phyloP scores from a whole-genome alignment of 2,888 invertebrate genomes.

The Spilarctia lutea region DNA sequence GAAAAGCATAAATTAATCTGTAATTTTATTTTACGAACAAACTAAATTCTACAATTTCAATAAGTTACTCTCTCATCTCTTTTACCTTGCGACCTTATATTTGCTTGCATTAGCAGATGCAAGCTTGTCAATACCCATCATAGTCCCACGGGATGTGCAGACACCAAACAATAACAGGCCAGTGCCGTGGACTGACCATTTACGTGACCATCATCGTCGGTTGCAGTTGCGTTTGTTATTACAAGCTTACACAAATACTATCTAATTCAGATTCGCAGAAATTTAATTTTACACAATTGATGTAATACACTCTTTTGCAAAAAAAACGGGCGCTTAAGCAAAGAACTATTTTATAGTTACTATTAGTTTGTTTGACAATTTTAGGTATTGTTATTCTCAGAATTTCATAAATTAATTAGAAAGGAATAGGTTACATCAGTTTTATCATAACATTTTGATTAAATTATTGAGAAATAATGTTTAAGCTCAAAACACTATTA shows the following conservation, averaged over 20 bases:
- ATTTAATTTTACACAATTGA: conserved; percentile 30
- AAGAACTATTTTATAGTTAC: too few relatives aligned
- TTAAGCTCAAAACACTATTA: too few relatives aligned
- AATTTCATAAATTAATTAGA: too few relatives aligned
- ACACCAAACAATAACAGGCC: conserved; percentile 46
- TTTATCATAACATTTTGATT: too few relatives aligned
- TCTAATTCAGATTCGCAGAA: conserved; percentile 52
- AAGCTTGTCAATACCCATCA: conserved; percentile 61
- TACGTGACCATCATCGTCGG: conserved; percentile 26
- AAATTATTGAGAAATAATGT: too few relatives aligned
- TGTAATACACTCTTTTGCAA: too few relatives aligned
- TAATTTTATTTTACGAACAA: not conserved
- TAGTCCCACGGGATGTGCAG: conserved; percentile 61
- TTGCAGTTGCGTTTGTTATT: conserved; percentile 76
- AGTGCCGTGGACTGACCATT: conserved; percentile 6
- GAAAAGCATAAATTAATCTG: not conserved
- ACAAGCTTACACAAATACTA: conserved; percentile 54
- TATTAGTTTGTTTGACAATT: too few relatives aligned
- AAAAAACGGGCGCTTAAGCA: too few relatives aligned
- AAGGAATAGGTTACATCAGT: too few relatives aligned
- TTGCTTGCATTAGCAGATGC: conserved; percentile 79
- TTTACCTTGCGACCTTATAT: conserved; percentile 42
- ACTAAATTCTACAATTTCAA: not conserved
- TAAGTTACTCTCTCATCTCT: conserved; percentile 27
- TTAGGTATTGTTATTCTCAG: too few relatives aligned